phyloP scores from a whole-genome alignment of 2,113 vertebrate genomes.

The Corynorhinus townsendii region DNA sequence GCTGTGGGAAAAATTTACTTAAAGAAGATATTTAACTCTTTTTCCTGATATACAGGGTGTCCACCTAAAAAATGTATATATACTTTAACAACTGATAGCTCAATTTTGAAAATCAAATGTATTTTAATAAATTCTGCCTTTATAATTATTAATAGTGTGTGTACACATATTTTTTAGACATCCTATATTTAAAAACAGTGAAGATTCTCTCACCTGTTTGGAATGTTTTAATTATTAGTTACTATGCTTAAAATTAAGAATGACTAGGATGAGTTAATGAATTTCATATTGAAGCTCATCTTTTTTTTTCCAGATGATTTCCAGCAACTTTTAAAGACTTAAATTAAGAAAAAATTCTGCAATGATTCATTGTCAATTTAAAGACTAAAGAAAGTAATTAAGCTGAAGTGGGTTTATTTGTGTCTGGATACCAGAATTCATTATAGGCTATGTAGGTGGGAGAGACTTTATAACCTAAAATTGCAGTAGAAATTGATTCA shows the following conservation, averaged over 20 bases:
- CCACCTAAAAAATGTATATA: too few relatives aligned
- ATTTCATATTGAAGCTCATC: background rate
- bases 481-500: slow-evolving; percentile 39
- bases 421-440: slow-evolving; percentile 55
- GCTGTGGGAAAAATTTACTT: background rate
- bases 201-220: background rate
- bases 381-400: slow-evolving; percentile 36
- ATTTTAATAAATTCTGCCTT: too few relatives aligned
- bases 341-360: background rate
- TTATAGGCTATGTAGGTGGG: slow-evolving; percentile 32
- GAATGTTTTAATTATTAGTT: background rate
- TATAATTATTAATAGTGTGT: too few relatives aligned
- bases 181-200: background rate
- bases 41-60: background rate
- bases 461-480: slow-evolving; percentile 43
- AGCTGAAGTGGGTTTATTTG: slow-evolving; percentile 55
- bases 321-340: slow-evolving; percentile 20
- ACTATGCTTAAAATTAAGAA: background rate
- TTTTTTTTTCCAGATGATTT: background rate
- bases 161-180: too few relatives aligned
- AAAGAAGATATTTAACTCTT: background rate
- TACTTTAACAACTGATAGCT: too few relatives aligned
- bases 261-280: background rate
- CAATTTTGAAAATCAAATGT: too few relatives aligned
- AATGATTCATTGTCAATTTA: slow-evolving; percentile 40